phyloP scores from a whole-genome alignment of 2,888 invertebrate species.

The Aleiodes testaceus region DNA sequence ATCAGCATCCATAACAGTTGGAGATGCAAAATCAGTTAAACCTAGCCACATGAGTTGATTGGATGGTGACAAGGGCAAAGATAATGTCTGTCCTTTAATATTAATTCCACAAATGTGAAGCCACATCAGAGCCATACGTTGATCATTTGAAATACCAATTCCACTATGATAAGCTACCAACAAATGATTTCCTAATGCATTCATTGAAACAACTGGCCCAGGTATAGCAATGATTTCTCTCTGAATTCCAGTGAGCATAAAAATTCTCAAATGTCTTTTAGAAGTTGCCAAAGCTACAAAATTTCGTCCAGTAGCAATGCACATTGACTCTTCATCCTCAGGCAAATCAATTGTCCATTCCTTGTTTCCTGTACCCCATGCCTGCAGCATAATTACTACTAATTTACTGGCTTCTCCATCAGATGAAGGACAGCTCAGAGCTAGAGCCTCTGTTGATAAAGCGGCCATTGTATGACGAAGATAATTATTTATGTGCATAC shows the following conservation, averaged over 20 bases:
- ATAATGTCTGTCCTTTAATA: conserved; percentile 75
- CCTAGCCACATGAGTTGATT: conserved; percentile 85
- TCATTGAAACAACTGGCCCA: conserved; percentile 82
- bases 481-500: conserved; percentile 91
- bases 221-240: conserved; percentile 83
- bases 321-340: conserved; percentile 84
- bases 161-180: conserved; percentile 81
- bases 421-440: conserved; percentile 79
- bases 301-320: conserved; percentile 78
- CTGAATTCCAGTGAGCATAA: conserved; percentile 91
- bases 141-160: conserved; percentile 74
- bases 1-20: conserved; percentile 83
- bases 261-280: conserved; percentile 85
- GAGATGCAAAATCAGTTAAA: conserved; percentile 87
- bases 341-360: conserved; percentile 90
- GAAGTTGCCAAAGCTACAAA: conserved; percentile 88
- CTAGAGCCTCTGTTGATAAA: conserved; percentile 85
- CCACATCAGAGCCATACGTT: conserved; percentile 75
- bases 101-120: conserved; percentile 72
- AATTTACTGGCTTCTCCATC: conserved; percentile 77
- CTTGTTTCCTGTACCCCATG: conserved; percentile 80
- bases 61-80: conserved; percentile 80
- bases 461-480: conserved; percentile 91
- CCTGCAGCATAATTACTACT: conserved; percentile 67
- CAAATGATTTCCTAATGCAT: conserved; percentile 78